Evolutionary conservation across 1,140 invertebrate species (phyloP), one percentile per base, ranked within the genome.

Genomic region (Solenopsis invicta): DNA sequence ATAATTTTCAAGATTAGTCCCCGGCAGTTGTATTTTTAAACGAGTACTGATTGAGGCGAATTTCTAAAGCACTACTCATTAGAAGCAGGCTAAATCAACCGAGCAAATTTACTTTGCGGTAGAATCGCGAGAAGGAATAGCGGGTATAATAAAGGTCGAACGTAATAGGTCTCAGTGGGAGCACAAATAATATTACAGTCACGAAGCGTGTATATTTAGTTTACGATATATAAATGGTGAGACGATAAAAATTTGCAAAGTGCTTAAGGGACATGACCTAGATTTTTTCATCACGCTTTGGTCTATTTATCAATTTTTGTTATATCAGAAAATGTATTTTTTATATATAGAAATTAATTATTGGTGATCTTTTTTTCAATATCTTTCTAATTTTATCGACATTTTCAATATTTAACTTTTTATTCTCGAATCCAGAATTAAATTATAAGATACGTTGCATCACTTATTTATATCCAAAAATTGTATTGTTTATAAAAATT

Each of bases 241-340:
- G 18, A 72, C 24, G 77, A 82, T 82, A 74, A 82, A 45, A 74
- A 61, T 82, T 82, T 52, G 4, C 8, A 74, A 48, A 82, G 41
- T n/a, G 16, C 48, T 81, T 37, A 34, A 1, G 24, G n/a, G 16
- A 59, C 37, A 21, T 48, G 67, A 81, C 66, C 67, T 72, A 72
- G 29, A 82, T 72, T 82, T 67, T 50, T 69, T 16, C 9, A 72
- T 29, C 6, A 61, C 12, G 3, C 45, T 61, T 21, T 16, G 61
- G 3, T 21, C 24, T 41, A 29, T 52, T 52, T 13, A 12, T 0
- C 10, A n/a, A 71, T n/a, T 24, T 45, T 29, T 3, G 45, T 80
- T 56, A 56, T 41, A 59, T 41, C 3, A n/a, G 16, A 21, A 71
- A 54, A 56, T 29, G 29, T 45, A 56, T 45, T n/a, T 45, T 45